Percentiles rank a stretch among this genome's conserved stretches.
phyloP scores from a whole-genome alignment of 1,140 invertebrate genomes.

The Ostrea edulis region DNA sequence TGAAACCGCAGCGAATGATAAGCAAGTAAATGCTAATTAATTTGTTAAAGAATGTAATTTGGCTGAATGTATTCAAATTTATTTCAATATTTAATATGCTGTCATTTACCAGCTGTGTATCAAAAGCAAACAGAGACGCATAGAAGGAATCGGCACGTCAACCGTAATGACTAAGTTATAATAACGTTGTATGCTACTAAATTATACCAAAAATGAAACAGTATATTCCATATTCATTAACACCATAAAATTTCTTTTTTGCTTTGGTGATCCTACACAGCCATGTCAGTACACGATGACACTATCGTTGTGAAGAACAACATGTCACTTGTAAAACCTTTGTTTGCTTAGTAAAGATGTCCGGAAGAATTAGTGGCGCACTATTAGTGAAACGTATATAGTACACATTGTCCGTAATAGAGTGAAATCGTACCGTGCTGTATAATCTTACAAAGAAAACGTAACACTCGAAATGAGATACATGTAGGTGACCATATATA shows the following conservation, averaged over 20 bases:
- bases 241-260: background rate
- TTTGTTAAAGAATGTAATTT: slow-evolving; percentile 23
- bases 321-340: slow-evolving; percentile 28
- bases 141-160: background rate
- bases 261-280: background rate
- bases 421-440: background rate
- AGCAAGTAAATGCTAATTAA: slow-evolving; percentile 23
- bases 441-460: slow-evolving; percentile 11
- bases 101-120: slow-evolving; percentile 23
- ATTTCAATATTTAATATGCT: slow-evolving; percentile 9
- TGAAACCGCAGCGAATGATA: slow-evolving; percentile 34
- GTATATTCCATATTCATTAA: background rate
- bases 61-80: slow-evolving; percentile 16
- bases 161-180: background rate
- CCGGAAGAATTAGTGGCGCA: background rate
- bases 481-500: background rate
- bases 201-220: background rate
- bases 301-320: background rate
- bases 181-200: background rate
- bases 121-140: background rate
- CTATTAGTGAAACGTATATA: background rate
- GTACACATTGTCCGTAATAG: background rate
- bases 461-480: background rate
- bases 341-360: slow-evolving; percentile 18
- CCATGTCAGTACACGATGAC: background rate